A percentile compares a stretch with the other conserved stretches of the same genome.
phyloP scores from a whole-genome alignment of 2,113 vertebrate species.

The Neolamprologus sp. region DNA sequence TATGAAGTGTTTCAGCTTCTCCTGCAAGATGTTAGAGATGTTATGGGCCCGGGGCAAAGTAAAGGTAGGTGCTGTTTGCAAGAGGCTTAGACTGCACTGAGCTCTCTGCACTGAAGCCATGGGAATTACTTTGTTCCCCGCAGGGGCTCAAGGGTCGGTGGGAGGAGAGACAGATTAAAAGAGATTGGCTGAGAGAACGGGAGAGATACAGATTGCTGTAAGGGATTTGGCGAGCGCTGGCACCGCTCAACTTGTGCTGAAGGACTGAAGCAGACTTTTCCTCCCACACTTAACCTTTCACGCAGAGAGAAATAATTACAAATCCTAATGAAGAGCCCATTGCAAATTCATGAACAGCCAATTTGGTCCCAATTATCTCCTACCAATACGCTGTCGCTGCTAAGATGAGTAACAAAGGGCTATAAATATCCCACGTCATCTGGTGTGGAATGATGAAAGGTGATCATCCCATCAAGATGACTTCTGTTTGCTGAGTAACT shows the following conservation, averaged over 20 bases:
- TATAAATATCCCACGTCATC: constrained; percentile 31
- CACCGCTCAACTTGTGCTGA: neutral
- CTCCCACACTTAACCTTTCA: constrained; percentile 31
- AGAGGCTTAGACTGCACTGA: constrained; percentile 2
- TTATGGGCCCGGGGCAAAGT: constrained; percentile 12
- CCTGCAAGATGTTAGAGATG: neutral
- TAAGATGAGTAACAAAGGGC: constrained; percentile 24
- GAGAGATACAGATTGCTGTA: neutral
- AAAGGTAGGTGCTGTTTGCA: constrained; percentile 4
- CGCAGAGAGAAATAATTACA: constrained; percentile 27
- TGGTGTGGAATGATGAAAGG: constrained; percentile 12
- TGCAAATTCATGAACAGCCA: constrained; percentile 50
- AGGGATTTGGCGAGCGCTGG: neutral
- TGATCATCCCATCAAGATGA: neutral
- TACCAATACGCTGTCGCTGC: constrained; percentile 30
- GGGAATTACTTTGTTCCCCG: constrained; percentile 22
- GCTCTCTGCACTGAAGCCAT: neutral
- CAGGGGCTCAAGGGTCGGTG: neutral
- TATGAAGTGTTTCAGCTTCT: neutral
- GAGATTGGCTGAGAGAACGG: neutral
- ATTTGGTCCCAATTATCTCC: constrained; percentile 40
- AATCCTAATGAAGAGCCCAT: constrained; percentile 11
- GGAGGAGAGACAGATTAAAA: constrained; percentile 10
- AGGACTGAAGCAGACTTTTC: neutral
- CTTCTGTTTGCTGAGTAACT: neutral